Percentiles rank a stretch among this genome's conserved stretches.
These are phyloP conservation scores for Baccha elongata DNA, from an alignment of 2,888 invertebrate species.

Conservation along the genomic window DNA sequence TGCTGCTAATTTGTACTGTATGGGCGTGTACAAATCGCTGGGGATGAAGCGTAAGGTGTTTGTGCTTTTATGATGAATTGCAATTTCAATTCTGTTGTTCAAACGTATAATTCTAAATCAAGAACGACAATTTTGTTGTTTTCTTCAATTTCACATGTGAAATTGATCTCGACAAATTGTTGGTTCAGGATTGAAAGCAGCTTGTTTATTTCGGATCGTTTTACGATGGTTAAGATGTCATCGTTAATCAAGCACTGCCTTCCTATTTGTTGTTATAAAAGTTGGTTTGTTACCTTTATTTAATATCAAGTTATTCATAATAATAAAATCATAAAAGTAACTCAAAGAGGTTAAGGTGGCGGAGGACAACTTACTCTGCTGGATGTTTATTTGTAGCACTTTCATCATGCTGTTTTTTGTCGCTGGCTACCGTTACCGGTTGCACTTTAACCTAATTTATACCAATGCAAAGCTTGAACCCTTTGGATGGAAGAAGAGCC, in stretches of 20 bases:
- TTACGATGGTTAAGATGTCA: not conserved
- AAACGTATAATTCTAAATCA: not conserved
- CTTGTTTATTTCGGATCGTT: not conserved
- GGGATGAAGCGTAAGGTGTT: slow-evolving; percentile 10
- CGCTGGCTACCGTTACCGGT: not conserved
- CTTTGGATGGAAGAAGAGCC: too few species aligned
- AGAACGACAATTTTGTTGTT: not conserved
- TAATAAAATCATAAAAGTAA: too few species aligned
- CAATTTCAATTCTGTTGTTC: not conserved
- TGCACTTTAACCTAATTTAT: not conserved
- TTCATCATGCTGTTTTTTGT: not conserved
- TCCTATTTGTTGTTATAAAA: too few species aligned
- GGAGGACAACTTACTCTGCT: not conserved
- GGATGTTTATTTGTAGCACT: not conserved
- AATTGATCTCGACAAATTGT: not conserved
- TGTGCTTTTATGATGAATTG: slow-evolving; percentile 3
- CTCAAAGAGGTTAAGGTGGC: not conserved
- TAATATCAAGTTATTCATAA: too few species aligned
- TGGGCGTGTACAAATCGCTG: slow-evolving; percentile 7
- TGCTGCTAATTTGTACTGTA: not conserved
- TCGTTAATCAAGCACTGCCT: too few species aligned
- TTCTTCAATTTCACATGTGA: not conserved
- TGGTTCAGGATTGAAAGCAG: not conserved
- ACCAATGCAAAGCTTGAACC: too few species aligned
- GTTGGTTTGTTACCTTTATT: too few species aligned